Percentiles rank a stretch among this genome's conserved stretches.
Conservation (phyloP, 2,797 vertebrate species). For the Taeniopygia guttata region DNA sequence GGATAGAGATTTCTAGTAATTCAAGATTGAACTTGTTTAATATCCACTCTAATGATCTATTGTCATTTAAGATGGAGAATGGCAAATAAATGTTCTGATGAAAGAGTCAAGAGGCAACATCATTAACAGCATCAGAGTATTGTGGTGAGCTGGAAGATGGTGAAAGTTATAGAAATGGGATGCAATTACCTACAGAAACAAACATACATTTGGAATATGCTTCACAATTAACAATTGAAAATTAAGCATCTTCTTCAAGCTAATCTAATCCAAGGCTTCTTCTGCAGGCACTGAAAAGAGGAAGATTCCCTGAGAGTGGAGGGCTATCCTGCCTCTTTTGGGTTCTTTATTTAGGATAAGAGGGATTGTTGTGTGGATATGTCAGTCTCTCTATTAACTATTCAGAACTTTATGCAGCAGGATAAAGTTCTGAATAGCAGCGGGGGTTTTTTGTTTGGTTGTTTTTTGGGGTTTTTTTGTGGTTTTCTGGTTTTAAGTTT, state of each 20-base stretch:
- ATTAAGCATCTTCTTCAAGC: neutral
- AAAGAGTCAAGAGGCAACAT: neutral
- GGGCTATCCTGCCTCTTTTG: neutral
- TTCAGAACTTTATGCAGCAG: neutral
- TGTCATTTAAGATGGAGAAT: neutral
- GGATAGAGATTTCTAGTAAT: constrained; percentile 17
- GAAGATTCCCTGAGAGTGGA: neutral
- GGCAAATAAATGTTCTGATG: neutral
- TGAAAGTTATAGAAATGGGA: neutral
- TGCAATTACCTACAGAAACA: neutral
- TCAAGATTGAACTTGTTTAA: neutral
- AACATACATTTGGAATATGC: neutral
- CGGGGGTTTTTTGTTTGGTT: neutral
- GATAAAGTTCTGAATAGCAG: no score
- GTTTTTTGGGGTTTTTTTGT: no score
- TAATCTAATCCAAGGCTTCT: neutral
- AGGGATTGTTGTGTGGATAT: neutral
- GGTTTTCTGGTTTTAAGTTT: neutral
- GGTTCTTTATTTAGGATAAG: neutral
- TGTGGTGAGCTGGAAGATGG: neutral
- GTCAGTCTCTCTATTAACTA: neutral
- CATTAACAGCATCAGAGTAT: neutral
- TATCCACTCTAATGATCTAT: neutral
- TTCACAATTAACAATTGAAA: neutral
- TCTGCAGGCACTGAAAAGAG: neutral